Base-by-base conservation (phyloP, 2,888 invertebrate genomes). In the Trachelus stipa region DNA sequence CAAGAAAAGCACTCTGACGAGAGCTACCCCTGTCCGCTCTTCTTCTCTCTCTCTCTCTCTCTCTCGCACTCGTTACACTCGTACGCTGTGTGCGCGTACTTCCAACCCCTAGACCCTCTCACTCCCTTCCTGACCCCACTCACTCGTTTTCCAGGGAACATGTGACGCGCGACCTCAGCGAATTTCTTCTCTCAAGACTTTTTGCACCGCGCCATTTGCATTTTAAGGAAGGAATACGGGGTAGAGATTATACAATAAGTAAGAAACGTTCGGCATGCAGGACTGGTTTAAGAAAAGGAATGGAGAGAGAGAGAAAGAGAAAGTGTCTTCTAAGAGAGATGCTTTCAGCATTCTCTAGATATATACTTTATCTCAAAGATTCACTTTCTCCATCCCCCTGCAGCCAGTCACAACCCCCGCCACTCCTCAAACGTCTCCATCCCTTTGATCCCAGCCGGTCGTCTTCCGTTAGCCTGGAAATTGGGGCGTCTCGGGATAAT, bases 161-260 rank as follows among this genome's bases (percentile, higher is more conserved):
- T 73, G 75, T 73, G 79, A 73, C 78, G 76, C 75, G 56, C 37
- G 34, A 76, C 34, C 74, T 80, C 78, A 77, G 77, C 76, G 75
- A 35, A 69, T 79, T 79, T 79, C 79, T 79, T 79, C 76, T 79
- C 75, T 77, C 75, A 71, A 68, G 73, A 69, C 35, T 76, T 78
- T 78, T 79, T 80, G 71, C 69, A 73, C 77, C 68, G 71, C 76
- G 71, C 68, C 76, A 83, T 83, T 83, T 83, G 78, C 83, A 83
- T 83, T 83, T 79, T 83, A 80, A 83, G 76, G 79, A 81, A 80
- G 80, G 74, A 31, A 56, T 69, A 69, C 4, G 33, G 11, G 30
- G 69, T 31, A 69, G 30, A 69, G 69, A 30, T 69, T 69, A 30
- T 69, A n/a, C n/a, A n/a, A n/a, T n/a, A 30, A 69, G 69, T 69